A percentile compares a stretch with the other conserved stretches of the same genome.
These are phyloP conservation scores for Gopherus evgoodei DNA, from an alignment of 2,113 vertebrate species.

Conservation along the genomic window DNA sequence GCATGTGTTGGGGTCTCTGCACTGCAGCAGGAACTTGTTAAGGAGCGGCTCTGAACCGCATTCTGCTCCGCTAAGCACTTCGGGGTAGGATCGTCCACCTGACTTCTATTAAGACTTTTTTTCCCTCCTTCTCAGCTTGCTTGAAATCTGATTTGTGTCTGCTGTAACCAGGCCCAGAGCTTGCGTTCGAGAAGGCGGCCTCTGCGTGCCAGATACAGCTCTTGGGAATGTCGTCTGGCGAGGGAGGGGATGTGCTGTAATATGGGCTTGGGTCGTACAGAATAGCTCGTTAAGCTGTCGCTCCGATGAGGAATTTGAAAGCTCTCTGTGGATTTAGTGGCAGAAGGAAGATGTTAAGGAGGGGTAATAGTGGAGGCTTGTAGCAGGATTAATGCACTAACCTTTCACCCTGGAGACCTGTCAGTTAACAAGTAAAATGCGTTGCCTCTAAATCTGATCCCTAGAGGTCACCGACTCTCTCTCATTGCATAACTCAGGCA, in stretches of 20 bases:
- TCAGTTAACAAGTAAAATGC: background rate
- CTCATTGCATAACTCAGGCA: background rate
- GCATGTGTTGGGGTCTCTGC: background rate
- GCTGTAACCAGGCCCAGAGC: slow-evolving; percentile 58
- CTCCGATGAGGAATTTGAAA: background rate
- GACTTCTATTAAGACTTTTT: slow-evolving; percentile 52
- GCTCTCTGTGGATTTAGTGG: background rate
- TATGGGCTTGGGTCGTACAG: background rate
- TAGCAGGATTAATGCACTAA: background rate
- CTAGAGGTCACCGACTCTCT: background rate
- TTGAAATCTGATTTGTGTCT: slow-evolving; percentile 60
- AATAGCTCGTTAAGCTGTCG: background rate
- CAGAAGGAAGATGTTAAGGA: background rate
- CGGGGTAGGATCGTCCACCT: slow-evolving; percentile 47
- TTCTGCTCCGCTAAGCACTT: fast-evolving
- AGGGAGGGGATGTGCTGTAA: background rate
- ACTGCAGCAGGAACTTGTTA: background rate
- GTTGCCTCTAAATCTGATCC: background rate
- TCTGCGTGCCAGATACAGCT: slow-evolving; percentile 47
- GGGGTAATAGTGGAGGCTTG: background rate
- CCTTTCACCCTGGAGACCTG: background rate
- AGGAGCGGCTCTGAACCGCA: background rate
- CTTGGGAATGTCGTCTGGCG: background rate
- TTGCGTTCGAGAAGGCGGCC: slow-evolving; percentile 36
- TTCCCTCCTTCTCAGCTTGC: slow-evolving; percentile 26